A percentile compares a stretch with the other conserved stretches of the same genome.
Conservation (phyloP, 2,888 invertebrate genomes). For the Morpho achilles region DNA sequence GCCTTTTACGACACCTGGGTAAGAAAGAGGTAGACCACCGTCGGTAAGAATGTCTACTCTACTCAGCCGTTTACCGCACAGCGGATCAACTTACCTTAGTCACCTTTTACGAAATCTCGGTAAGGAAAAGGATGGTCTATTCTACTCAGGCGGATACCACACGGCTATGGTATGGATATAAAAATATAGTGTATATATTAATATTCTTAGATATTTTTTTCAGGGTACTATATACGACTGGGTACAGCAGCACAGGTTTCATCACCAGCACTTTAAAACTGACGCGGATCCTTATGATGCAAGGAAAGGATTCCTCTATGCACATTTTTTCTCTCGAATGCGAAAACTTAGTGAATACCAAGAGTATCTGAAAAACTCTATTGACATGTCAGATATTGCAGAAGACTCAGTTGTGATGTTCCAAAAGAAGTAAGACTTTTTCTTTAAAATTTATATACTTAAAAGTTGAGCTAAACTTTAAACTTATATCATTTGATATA, state of each 20-base stretch:
- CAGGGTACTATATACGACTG: constrained; percentile 92
- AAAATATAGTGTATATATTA: background rate
- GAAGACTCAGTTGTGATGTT: constrained; percentile 88
- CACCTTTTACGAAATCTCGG: too few species aligned
- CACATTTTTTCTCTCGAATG: constrained; percentile 87
- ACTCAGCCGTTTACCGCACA: too few species aligned
- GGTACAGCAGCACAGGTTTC: constrained; percentile 89
- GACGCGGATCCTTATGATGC: constrained; percentile 90
- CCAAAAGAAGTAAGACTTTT: constrained; percentile 83
- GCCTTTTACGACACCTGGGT: too few species aligned
- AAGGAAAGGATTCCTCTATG: constrained; percentile 87
- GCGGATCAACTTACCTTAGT: too few species aligned
- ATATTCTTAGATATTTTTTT: background rate
- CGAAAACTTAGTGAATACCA: constrained; percentile 82
- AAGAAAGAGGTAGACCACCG: too few species aligned
- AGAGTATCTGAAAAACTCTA: constrained; percentile 79
- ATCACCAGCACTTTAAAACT: constrained; percentile 88
- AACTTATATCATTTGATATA: too few species aligned
- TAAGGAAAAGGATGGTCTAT: too few species aligned
- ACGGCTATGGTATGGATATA: background rate
- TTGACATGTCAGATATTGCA: constrained; percentile 90
- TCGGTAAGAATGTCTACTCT: too few species aligned
- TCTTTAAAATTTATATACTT: too few species aligned
- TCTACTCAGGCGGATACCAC: too few species aligned
- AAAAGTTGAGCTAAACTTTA: too few species aligned